phyloP scores from a whole-genome alignment of 2,797 vertebrate genomes.

The Ispidina lecontei region DNA sequence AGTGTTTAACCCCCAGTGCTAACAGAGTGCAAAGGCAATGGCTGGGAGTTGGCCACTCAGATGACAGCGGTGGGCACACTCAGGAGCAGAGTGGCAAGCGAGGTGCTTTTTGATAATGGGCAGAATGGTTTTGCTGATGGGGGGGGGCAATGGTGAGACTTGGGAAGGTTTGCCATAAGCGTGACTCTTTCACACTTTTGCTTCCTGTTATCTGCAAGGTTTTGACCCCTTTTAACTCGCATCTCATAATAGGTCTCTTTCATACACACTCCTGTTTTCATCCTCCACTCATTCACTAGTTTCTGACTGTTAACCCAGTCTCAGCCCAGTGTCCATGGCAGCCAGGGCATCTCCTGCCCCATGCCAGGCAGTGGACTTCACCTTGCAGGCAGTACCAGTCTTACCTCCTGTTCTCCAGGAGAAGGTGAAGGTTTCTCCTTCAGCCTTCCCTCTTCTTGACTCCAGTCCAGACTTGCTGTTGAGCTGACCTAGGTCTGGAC shows the following conservation, averaged over 20 bases:
- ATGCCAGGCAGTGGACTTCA: neutral
- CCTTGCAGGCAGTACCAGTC: neutral
- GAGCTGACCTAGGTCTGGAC: neutral
- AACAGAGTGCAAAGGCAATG: neutral
- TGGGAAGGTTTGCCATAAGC: neutral
- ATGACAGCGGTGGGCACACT: neutral
- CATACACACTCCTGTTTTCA: neutral
- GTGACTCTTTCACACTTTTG: neutral
- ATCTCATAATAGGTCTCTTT: accelerated
- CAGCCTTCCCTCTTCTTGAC: neutral
- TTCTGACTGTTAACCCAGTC: neutral
- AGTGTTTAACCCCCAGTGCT: neutral
- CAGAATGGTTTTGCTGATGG: neutral
- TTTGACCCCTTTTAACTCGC: neutral
- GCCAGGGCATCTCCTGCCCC: neutral
- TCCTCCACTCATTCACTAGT: neutral
- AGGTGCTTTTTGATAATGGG: neutral
- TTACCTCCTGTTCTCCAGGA: neutral
- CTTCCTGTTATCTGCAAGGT: neutral
- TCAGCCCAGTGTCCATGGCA: neutral
- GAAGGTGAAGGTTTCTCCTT: neutral
- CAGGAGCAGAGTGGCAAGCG: neutral
- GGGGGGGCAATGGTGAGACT: neutral
- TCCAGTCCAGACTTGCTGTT: neutral
- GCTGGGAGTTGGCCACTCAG: neutral